phyloP scores from a whole-genome alignment of 2,888 invertebrate genomes.

The Endotricha flammealis region DNA sequence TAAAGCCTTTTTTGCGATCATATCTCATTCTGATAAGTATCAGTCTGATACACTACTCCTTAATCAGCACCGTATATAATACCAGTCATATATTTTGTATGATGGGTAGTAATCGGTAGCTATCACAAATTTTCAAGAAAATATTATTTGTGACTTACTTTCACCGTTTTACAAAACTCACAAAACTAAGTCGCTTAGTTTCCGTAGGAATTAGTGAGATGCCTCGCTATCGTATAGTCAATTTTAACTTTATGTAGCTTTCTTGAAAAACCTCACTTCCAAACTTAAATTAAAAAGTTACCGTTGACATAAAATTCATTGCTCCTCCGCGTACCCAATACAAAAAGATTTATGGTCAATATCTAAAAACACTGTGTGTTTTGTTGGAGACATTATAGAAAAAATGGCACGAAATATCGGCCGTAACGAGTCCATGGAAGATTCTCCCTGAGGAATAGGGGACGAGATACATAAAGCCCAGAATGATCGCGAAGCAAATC shows the following conservation, averaged over 20 bases:
- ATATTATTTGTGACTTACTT: too few relatives aligned
- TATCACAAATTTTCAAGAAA: too few relatives aligned
- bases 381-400: conserved; percentile 14
- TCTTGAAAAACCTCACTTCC: conserved; percentile 10
- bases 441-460: conserved; percentile 33
- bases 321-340: conserved; percentile 17
- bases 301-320: conserved; percentile 14
- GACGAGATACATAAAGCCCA: conserved; percentile 33
- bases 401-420: conserved; percentile 21
- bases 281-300: conserved; percentile 17
- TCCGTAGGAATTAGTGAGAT: background rate
- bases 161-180: too few relatives aligned
- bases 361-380: conserved; percentile 16
- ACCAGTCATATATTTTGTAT: too few relatives aligned
- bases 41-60: too few relatives aligned
- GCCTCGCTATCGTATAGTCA: conserved; percentile 5
- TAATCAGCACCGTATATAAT: too few relatives aligned
- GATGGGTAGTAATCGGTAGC: too few relatives aligned
- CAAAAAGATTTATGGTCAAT: conserved; percentile 23
- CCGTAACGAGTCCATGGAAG: conserved; percentile 35
- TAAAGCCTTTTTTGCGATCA: too few relatives aligned
- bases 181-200: background rate
- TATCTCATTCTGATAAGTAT: background rate
- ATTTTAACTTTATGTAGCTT: conserved; percentile 4
- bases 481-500: conserved; percentile 64